Percentiles rank a stretch among this genome's conserved stretches.
Evolutionary conservation across 2,113 vertebrate species (phyloP).

Genomic region (Toxostoma redivivum): DNA sequence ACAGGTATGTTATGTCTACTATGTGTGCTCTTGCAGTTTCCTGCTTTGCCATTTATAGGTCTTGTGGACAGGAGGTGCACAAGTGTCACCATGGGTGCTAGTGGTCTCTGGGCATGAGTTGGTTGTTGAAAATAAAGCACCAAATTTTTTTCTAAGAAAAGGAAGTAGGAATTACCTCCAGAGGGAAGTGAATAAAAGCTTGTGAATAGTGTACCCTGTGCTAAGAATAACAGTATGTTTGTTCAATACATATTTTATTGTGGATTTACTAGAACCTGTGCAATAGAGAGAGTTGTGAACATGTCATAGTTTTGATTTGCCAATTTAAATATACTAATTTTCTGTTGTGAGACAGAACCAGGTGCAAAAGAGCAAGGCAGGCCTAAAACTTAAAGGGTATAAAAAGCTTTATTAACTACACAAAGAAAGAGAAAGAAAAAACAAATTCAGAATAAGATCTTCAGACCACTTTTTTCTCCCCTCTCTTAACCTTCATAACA

Average conservation of each 20-base stretch:
- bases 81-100: neutral
- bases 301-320: no score
- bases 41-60: rapidly evolving
- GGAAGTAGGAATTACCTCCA: neutral
- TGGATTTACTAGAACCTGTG: neutral
- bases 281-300: neutral
- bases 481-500: no score
- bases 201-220: neutral
- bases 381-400: no score
- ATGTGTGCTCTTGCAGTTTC: neutral
- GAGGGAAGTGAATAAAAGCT: neutral
- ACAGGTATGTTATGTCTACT: neutral
- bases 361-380: no score
- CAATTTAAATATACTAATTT: no score
- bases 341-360: no score
- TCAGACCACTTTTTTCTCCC: no score
- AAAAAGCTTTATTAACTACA: no score
- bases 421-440: no score
- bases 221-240: neutral
- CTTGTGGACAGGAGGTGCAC: neutral
- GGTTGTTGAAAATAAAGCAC: neutral
- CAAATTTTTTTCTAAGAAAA: neutral
- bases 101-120: neutral
- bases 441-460: no score
- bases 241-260: neutral